Evolutionary conservation across 2,797 vertebrate species (phyloP), one percentile per base, ranked within the genome.

Genomic region (Acanthopagrus latus): DNA sequence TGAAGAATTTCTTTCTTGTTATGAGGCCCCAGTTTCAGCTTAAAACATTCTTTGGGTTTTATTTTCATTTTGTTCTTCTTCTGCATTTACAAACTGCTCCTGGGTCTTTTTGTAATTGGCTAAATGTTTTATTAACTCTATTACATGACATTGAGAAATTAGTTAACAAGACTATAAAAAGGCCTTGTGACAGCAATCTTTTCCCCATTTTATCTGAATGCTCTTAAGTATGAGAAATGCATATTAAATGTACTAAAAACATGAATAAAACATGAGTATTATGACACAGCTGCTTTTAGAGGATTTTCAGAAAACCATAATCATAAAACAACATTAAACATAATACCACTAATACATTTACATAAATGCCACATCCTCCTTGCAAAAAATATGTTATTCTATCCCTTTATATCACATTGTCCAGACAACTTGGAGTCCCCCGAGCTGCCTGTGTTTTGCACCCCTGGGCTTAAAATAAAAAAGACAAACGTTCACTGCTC

Each of bases 401-500:
- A 0, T 38, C 20, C 6, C 3, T 7, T 38, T 16, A 13, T 52
- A 29, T 21, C 13, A 44, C 7, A 4, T 38, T 81, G 5, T 58
- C 70, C 23, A 91, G 93, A 88, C 71, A 67, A 46, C 52, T 17
- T 93, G 76, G 76, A 91, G 75, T 97, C 97, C 43, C 97, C 97
- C 14, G 92, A 95, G 86, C 70, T 81, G 0, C 95, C 97, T 29
- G 91, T 89, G 18, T 92, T 98, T 81, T 95, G 89, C 63, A 97
- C 96, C 17, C 96, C 95, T 10, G 95, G 96, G 29, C 89, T 96
- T 75, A 97, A 95, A 75, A 89, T 93, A 25, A 91, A 91, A 74
- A 94, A 93, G 89, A 81, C 82, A 46, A 89, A 82, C 0, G 52
- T 2, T 14, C 23, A 48, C 4, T 44, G 51, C 21, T 73, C 86